Base-by-base conservation (phyloP, 2,113 vertebrate genomes). In the Cathartes aura region DNA sequence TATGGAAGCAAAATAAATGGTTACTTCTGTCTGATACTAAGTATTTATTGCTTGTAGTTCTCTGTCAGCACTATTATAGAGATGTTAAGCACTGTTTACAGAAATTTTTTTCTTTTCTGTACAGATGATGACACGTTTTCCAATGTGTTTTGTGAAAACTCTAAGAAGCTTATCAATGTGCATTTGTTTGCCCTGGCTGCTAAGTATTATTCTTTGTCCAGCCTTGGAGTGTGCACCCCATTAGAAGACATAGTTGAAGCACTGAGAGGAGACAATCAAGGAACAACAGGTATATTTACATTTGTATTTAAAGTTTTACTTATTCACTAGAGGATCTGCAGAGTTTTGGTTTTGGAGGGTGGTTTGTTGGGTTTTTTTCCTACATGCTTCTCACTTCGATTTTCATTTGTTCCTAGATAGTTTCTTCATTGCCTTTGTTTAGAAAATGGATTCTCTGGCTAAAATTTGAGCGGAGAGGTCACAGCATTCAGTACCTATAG, bases 71-170 rank as follows among this genome's bases (percentile, higher is more conserved):
- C 40, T 90, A 14, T 64, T 50, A 59, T 26, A 32, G 36, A 38
- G 48, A 47, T 48, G 7, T 56, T 88, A 58, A 58, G 12, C 18
- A 6, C 24, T 67, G 23, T 40, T 74, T 17, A 64, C 34, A 68
- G 27, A 72, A 72, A 24, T 62, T 0, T 76, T 62, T 93, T n/a
- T 91, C 56, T 84, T 94, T 88, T 81, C 83, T 92, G 91, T 93
- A 70, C 97, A 97, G 98, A 94, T 94, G 96, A 94, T 24, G 87
- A 93, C 58, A 75, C 47, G 8, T 98, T 98, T 73, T 97, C 95
- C 21, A 98, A 97, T 73, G 98, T 99, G 24, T 99, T 99, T 96
- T 99, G 99, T 97, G 91, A 97, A 84, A 96, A 97, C 26, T 98
- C 98, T 38, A 97, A 98, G 62, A 98, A 98, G 42, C 97, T 99